These are phyloP conservation scores for Paramacrobiotus metropolitanus DNA, from an alignment of 1,140 invertebrate genomes.

Conservation along the genomic window DNA sequence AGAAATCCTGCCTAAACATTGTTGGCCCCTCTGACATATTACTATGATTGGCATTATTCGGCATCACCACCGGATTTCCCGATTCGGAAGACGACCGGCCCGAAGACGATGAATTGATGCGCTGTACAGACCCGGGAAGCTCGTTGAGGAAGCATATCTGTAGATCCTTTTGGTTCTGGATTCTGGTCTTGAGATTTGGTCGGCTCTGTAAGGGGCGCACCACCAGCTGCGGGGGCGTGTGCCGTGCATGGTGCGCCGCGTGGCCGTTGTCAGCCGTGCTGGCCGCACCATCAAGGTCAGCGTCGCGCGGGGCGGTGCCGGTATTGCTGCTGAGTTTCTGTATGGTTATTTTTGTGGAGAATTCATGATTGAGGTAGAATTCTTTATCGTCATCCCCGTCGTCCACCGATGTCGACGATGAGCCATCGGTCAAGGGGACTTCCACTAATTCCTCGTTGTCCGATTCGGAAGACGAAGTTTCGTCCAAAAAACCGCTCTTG, in stretches of 20 bases:
- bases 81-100: neutral
- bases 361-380: slow-evolving; percentile 1
- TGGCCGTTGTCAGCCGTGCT: neutral
- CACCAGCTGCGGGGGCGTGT: neutral
- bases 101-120: neutral
- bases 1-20: neutral
- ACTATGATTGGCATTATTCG: neutral
- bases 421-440: neutral
- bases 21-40: neutral
- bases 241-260: neutral
- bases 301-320: neutral
- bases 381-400: slow-evolving; percentile 1
- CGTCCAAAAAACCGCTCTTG: neutral
- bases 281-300: neutral
- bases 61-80: slow-evolving; percentile 12
- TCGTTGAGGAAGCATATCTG: slow-evolving; percentile 91
- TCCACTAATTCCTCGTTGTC: neutral
- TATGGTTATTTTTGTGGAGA: neutral
- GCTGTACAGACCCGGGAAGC: slow-evolving; percentile 44
- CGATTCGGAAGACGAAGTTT: neutral
- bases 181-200: neutral
- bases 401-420: neutral
- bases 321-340: neutral
- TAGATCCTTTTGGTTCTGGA: slow-evolving; percentile 33
- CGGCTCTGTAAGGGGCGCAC: neutral